These are phyloP conservation scores for Stegana nigrithorax DNA, from an alignment of 2,888 invertebrate genomes.

Conservation along the genomic window DNA sequence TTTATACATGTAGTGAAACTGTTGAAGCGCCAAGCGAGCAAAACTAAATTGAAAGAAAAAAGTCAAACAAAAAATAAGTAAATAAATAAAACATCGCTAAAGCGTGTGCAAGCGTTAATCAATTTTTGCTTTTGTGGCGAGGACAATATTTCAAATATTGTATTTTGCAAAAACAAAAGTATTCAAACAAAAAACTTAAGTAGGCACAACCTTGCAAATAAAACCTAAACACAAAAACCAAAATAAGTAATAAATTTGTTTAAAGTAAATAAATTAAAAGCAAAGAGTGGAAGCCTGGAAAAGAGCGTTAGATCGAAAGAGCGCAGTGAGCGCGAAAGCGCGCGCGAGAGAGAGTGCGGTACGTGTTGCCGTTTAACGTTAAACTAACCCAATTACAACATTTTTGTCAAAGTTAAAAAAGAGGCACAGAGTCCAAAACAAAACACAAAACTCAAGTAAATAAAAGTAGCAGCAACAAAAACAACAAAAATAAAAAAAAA, in stretches of 20 bases:
- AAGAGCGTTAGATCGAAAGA: not conserved
- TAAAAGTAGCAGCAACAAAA: slow-evolving; percentile 19
- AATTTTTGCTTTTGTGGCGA: not conserved
- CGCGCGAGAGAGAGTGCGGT: not conserved
- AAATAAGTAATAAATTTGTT: not conserved
- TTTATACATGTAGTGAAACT: slow-evolving; percentile 10
- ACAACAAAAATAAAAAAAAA: slow-evolving; percentile 25
- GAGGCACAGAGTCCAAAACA: too few relatives aligned
- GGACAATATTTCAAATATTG: not conserved
- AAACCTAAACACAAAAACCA: not conserved
- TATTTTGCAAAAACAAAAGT: not conserved
- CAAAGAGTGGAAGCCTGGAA: not conserved
- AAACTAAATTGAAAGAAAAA: not conserved
- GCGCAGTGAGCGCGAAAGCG: not conserved
- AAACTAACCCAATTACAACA: not conserved
- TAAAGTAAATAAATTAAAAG: not conserved
- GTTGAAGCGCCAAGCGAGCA: not conserved
- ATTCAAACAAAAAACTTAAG: not conserved
- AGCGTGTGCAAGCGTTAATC: too few relatives aligned
- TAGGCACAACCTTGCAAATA: not conserved
- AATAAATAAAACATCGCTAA: too few relatives aligned
- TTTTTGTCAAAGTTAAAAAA: slow-evolving; percentile 3
- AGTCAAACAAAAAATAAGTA: too few relatives aligned
- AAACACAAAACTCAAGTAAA: slow-evolving; percentile 25
- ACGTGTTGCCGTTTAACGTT: not conserved